Base-by-base conservation (phyloP, 2,797 vertebrate genomes). In the Cottoperca gobio region DNA sequence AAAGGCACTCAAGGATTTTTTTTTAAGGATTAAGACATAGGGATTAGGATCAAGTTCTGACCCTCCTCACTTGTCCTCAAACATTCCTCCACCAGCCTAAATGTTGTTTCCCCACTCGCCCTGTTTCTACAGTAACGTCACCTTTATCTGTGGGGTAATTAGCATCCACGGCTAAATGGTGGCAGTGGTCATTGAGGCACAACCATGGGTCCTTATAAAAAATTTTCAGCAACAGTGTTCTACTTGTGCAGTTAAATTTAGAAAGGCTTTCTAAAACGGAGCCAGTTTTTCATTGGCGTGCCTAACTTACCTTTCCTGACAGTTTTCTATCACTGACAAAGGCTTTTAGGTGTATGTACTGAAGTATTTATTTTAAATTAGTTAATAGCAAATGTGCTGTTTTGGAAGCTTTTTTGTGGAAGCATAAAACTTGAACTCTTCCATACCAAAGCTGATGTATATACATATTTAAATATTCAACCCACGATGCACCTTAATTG, bases 81-180 rank as follows among this genome's bases (percentile, higher is more conserved):
- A 73, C 53, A 70, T 86, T 79, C 43, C 23, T 70, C 31, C 26
- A 14, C 62, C 13, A 12, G 33, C 31, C 55, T 16, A 6, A 33
- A 3, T 26, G 59, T 21, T 64, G 59, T 62, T 63, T n/a, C 68
- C 53, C 62, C 24, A 48, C 31, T 71, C 35, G 24, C 50, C 35
- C 28, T 7, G 70, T 86, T 85, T 65, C 76, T 68, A 64, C 76
- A 57, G 70, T 46, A 67, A 78, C 61, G 16, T 31, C 16, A 31
- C 21, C 2, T 79, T 68, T 31, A 55, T 63, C 55, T 62, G n/a
- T 37, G 21, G 19, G 13, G 19, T 72, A 60, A 43, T 75, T 60
- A 57, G 48, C 23, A 60, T 48, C n/a, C n/a, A 6, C 19, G 23
- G 16, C 35, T 59, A 37, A 65, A 64, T 43, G 14, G 21, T 50